Percentiles rank a stretch among this genome's conserved stretches.
phyloP scores from a whole-genome alignment of 2,113 vertebrate species.

The Corvus cornix region DNA sequence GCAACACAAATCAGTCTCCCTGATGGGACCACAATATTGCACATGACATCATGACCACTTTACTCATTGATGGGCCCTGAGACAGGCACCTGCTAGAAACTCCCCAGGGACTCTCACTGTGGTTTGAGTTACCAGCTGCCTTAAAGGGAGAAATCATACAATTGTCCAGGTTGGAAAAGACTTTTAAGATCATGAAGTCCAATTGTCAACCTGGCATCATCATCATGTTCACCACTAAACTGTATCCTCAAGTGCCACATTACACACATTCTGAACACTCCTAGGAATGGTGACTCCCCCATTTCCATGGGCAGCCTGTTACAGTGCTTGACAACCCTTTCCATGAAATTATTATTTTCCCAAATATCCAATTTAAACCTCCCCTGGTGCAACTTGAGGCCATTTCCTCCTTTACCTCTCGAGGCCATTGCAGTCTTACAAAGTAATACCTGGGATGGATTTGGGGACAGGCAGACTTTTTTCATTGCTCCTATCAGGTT shows the following conservation, averaged over 20 bases:
- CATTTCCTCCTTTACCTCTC: background rate
- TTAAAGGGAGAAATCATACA: background rate
- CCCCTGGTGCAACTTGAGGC: background rate
- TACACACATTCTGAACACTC: background rate
- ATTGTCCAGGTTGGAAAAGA: background rate
- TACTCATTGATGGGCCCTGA: background rate
- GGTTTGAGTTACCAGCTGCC: background rate
- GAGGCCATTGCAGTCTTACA: background rate
- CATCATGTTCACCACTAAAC: background rate
- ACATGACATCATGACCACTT: background rate
- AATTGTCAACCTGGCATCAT: fast-evolving
- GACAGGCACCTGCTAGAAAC: background rate
- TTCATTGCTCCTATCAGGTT: background rate
- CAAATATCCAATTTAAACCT: background rate
- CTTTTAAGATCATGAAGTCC: background rate
- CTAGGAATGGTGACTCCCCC: background rate
- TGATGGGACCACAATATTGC: background rate
- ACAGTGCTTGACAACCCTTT: background rate
- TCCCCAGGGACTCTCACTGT: background rate
- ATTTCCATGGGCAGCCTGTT: background rate
- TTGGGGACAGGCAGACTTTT: background rate
- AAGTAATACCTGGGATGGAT: background rate
- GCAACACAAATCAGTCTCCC: constrained; percentile 33
- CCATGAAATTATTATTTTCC: background rate
- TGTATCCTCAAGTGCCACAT: background rate